A percentile compares a stretch with the other conserved stretches of the same genome.
phyloP scores from a whole-genome alignment of 1,140 invertebrate genomes.

The Tribolium castaneum region DNA sequence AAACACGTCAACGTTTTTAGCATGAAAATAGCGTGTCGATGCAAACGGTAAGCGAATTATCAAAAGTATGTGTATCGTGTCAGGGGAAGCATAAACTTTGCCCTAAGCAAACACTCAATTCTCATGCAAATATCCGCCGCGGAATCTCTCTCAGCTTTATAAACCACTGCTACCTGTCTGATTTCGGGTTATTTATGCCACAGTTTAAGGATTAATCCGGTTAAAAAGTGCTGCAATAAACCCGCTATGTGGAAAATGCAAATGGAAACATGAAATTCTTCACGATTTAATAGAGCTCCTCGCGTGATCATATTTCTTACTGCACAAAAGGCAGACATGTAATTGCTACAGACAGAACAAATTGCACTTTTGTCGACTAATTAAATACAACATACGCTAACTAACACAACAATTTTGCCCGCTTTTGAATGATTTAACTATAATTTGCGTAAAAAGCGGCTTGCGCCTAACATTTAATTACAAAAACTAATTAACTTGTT shows the following conservation, averaged over 20 bases:
- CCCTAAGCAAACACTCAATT: constrained; percentile 40
- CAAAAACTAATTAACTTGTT: background rate
- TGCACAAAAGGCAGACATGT: background rate
- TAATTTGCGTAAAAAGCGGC: too few species aligned
- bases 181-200: constrained; percentile 13
- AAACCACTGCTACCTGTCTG: constrained; percentile 29
- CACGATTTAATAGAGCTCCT: background rate
- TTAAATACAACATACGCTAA: background rate
- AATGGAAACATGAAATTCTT: constrained; percentile 2
- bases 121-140: constrained; percentile 34
- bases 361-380: background rate
- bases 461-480: background rate
- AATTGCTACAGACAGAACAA: background rate
- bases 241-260: constrained; percentile 4
- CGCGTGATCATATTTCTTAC: background rate
- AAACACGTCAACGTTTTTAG: constrained; percentile 21
- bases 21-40: constrained; percentile 42
- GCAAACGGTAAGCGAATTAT: constrained; percentile 39
- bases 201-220: constrained; percentile 19
- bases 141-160: constrained; percentile 25
- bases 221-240: constrained; percentile 19
- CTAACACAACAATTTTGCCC: too few species aligned
- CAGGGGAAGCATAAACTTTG: constrained; percentile 38
- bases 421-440: too few species aligned
- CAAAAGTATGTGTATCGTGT: constrained; percentile 39